Evolutionary conservation across 2,113 vertebrate genomes (phyloP).

Genomic region (Corythornis madagascariensis): DNA sequence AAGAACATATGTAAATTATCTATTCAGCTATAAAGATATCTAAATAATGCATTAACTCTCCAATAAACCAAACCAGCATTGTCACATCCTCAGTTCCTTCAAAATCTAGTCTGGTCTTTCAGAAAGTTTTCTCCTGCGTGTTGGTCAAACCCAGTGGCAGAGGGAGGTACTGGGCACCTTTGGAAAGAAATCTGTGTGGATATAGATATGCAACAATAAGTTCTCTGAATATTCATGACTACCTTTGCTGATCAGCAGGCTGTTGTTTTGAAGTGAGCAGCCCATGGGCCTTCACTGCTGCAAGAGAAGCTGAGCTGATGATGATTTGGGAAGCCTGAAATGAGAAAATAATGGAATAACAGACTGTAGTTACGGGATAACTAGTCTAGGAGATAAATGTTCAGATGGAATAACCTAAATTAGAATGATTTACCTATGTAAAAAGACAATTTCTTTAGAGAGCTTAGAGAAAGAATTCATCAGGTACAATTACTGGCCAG

Average conservation of each 20-base stretch:
- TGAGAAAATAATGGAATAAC: not conserved
- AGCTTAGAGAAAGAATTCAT: not conserved
- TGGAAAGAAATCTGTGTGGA: not conserved
- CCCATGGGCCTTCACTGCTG: not conserved
- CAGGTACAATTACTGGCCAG: not conserved
- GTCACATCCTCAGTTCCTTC: not conserved
- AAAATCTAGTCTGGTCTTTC: not conserved
- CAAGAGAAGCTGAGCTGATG: not conserved
- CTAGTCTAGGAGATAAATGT: not conserved
- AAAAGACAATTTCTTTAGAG: not conserved
- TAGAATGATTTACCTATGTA: not conserved
- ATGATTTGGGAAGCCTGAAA: not conserved
- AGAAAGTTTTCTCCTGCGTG: not conserved
- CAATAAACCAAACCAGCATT: not conserved
- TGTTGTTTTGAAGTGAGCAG: not conserved
- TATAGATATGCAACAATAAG: not conserved
- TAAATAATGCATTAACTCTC: not conserved
- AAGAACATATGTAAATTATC: too few species aligned
- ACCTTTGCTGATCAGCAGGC: not conserved
- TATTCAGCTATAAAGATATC: too few species aligned
- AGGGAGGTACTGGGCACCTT: not conserved
- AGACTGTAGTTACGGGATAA: not conserved
- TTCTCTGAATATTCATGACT: not conserved
- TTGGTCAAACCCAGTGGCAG: not conserved
- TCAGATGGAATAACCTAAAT: not conserved